phyloP scores from a whole-genome alignment of 2,113 vertebrate genomes.

The Microcebus tavaratra region DNA sequence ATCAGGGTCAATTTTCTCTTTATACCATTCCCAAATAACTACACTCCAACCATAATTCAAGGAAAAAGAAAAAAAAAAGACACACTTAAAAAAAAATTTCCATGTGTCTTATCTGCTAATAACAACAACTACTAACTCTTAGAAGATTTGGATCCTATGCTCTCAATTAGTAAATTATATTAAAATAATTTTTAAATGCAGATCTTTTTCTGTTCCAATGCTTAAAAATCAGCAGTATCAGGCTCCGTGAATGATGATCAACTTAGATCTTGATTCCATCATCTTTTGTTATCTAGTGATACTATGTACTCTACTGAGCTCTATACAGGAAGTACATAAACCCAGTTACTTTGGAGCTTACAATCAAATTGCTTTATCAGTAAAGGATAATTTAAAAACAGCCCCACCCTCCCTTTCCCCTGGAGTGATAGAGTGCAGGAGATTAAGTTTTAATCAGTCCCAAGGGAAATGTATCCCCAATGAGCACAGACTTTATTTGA shows the following conservation, averaged over 20 bases:
- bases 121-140: neutral
- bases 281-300: neutral
- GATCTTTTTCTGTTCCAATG: neutral
- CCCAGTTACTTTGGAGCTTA: neutral
- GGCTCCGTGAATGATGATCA: neutral
- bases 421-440: neutral
- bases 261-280: neutral
- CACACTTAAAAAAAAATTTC: neutral
- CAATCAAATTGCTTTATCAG: neutral
- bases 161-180: neutral
- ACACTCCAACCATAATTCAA: neutral
- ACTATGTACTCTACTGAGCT: neutral
- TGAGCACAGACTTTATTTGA: neutral
- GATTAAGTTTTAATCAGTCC: slow-evolving; percentile 1
- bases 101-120: neutral
- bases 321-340: neutral
- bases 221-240: neutral
- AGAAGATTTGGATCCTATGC: neutral
- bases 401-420: neutral
- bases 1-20: neutral
- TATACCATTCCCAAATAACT: neutral
- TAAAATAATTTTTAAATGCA: slow-evolving; percentile 23
- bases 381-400: neutral
- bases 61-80: neutral
- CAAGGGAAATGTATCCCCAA: neutral